Evolutionary conservation across 2,888 invertebrate genomes (phyloP), one percentile per base, ranked within the genome.

Genomic region (Unio pictorum): DNA sequence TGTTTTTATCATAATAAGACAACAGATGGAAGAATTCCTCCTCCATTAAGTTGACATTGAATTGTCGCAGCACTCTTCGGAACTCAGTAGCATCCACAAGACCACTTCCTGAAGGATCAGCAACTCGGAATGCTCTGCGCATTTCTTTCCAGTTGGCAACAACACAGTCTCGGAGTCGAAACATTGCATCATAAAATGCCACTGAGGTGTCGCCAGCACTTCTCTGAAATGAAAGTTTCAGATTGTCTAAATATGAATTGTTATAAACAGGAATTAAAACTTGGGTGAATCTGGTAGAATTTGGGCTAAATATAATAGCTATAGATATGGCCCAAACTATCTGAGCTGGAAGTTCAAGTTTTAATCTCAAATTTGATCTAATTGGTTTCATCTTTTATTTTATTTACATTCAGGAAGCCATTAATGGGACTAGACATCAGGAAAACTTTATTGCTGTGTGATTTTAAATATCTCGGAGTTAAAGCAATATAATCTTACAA

Each of bases 121-220:
- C 26, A 5, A 66, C 70, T 11, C 85, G 75, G 80, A 89, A 86
- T n/a, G 75, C 72, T 45, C 86, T 70, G 59, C 88, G 69, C 88
- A 89, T 89, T 64, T 88, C 86, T 72, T 89, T 89, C 89, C 88
- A 89, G 79, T 86, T 81, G 20, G 79, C 68, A 6, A 78, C 56
- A 17, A 89, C 86, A 68, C 83, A 83, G 5, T 81, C 81, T 20
- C 81, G 80, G 4, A 87, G 67, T 55, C 89, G 70, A 45, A 80
- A 66, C 78, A 84, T 81, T 6, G 84, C 84, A 66, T 83, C 78
- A 34, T 77, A 79, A 64, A 81, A 80, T 56, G 75, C 76, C 3
- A 71, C 61, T 62, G 74, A 75, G 4, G 80, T 75, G 15, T 72
- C 72, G 6, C 81, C 81, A 55, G 79, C 76, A 60, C 79, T 78